Evolutionary conservation across 2,797 vertebrate genomes (phyloP).

Genomic region (Pyrocephalus nanus): DNA sequence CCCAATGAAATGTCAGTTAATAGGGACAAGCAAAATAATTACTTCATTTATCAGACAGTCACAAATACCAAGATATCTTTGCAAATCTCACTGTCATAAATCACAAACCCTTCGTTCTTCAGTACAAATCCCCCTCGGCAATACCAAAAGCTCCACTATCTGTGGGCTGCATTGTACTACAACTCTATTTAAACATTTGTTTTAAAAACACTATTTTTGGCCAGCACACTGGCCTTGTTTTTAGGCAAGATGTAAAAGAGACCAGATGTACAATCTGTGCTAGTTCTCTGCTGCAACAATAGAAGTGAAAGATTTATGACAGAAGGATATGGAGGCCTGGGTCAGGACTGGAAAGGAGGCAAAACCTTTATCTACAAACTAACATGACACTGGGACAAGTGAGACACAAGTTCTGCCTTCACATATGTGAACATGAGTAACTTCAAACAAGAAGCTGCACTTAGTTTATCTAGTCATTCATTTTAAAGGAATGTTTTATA

Average conservation of each 20-base stretch:
- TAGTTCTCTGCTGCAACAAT: background rate
- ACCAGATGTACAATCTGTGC: background rate
- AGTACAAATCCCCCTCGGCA: background rate
- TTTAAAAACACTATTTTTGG: background rate
- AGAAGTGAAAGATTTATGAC: background rate
- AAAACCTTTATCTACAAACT: background rate
- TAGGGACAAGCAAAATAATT: background rate
- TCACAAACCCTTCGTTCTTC: background rate
- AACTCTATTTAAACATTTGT: background rate
- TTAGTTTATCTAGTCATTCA: background rate
- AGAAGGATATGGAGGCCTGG: background rate
- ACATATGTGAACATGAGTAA: background rate
- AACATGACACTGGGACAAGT: accelerated
- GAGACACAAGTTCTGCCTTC: background rate
- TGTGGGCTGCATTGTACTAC: background rate
- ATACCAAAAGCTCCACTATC: background rate
- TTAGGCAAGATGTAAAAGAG: background rate
- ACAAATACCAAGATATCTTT: background rate
- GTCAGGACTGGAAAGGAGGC: background rate
- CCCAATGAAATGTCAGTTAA: background rate
- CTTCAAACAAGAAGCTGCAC: background rate
- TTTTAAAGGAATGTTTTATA: background rate
- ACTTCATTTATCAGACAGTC: background rate
- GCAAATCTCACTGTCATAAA: background rate
- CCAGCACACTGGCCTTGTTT: background rate